Percentiles rank a stretch among this genome's conserved stretches.
These are phyloP conservation scores for Takifugu ocellatus DNA, from an alignment of 2,797 vertebrate genomes.

Conservation along the genomic window DNA sequence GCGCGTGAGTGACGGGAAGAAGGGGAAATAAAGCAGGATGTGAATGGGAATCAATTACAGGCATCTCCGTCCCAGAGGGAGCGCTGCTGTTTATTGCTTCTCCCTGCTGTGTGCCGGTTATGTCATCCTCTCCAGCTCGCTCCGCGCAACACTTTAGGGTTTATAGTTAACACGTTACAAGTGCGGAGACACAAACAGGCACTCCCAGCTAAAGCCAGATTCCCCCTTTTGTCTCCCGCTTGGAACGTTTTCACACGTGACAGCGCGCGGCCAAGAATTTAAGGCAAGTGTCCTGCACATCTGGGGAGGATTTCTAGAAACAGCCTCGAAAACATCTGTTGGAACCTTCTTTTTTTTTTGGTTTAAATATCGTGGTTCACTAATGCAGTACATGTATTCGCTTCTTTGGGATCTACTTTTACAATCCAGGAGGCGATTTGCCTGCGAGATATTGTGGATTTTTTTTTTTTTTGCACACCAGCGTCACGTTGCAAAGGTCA, in stretches of 20 bases:
- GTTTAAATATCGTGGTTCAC: neutral
- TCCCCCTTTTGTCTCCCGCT: slow-evolving; percentile 3
- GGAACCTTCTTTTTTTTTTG: neutral
- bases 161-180: slow-evolving; percentile 35
- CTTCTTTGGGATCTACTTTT: too few relatives aligned
- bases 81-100: slow-evolving; percentile 62
- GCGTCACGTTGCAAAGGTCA: too few relatives aligned
- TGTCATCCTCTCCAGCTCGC: slow-evolving; percentile 64
- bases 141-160: slow-evolving; percentile 37
- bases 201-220: slow-evolving; percentile 13
- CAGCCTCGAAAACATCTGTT: neutral
- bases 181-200: slow-evolving; percentile 7
- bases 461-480: too few relatives aligned
- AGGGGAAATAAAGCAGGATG: slow-evolving; percentile 21
- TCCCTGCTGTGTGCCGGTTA: slow-evolving; percentile 67
- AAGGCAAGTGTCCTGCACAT: neutral
- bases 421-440: too few relatives aligned
- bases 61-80: slow-evolving; percentile 39
- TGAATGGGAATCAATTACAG: slow-evolving; percentile 62
- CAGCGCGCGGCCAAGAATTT: neutral
- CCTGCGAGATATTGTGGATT: too few relatives aligned
- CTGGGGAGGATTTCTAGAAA: neutral
- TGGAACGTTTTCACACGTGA: slow-evolving; percentile 2
- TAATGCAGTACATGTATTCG: neutral
- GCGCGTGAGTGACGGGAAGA: slow-evolving; percentile 21